These are phyloP conservation scores for Amia ocellicauda DNA, from an alignment of 2,113 vertebrate species.

Conservation along the genomic window DNA sequence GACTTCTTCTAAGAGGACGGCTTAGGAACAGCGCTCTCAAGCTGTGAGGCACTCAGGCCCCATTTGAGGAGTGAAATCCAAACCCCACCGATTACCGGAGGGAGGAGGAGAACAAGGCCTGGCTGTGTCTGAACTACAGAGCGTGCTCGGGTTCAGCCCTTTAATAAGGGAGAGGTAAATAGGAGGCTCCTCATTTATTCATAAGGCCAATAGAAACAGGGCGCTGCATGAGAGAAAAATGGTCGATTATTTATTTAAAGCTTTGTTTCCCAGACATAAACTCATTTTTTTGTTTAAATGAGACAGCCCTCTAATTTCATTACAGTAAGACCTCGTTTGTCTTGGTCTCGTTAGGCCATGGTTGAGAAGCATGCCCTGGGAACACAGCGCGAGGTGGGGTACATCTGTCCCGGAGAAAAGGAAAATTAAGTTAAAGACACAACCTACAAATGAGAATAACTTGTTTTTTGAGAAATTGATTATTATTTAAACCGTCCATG, in stretches of 20 bases:
- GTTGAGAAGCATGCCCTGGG: not conserved
- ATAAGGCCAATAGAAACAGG: slow-evolving; percentile 72
- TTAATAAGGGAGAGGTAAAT: slow-evolving; percentile 63
- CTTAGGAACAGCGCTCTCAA: too few relatives aligned
- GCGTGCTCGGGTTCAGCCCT: not conserved
- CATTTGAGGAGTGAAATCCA: too few relatives aligned
- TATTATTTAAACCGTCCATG: too few relatives aligned
- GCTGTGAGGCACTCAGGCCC: too few relatives aligned
- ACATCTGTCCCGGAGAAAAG: not conserved
- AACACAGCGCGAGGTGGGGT: not conserved
- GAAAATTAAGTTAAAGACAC: too few relatives aligned
- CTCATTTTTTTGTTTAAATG: slow-evolving; percentile 43
- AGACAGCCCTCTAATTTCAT: slow-evolving; percentile 49
- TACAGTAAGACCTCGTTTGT: slow-evolving; percentile 16
- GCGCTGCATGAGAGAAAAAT: slow-evolving; percentile 62
- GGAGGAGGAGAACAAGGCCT: slow-evolving; percentile 16
- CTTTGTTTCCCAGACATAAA: slow-evolving; percentile 54
- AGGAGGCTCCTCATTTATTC: slow-evolving; percentile 77
- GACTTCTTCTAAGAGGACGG: too few relatives aligned
- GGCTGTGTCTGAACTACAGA: not conserved
- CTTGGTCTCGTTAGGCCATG: not conserved
- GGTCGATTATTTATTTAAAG: slow-evolving; percentile 79
- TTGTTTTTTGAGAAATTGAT: too few relatives aligned
- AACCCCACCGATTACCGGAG: not conserved
- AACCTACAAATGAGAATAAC: too few relatives aligned